Evolutionary conservation across 2,797 vertebrate species (phyloP).

Genomic region (Nannoperca obscura): DNA sequence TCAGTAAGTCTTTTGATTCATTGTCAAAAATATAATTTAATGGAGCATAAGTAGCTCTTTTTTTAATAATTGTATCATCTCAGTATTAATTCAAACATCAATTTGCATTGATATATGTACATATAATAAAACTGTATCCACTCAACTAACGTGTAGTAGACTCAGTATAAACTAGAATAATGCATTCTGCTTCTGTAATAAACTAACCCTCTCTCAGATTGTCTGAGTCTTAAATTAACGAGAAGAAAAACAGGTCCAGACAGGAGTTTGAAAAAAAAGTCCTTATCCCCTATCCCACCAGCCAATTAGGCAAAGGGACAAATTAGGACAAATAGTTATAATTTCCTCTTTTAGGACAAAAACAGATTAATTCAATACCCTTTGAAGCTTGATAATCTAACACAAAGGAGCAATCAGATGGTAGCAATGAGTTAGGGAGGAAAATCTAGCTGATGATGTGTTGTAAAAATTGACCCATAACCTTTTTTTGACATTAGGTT

Average conservation of each 20-base stretch:
- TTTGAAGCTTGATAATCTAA: constrained; percentile 42
- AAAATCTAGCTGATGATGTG: constrained; percentile 17
- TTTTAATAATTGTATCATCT: background rate
- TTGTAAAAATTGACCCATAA: constrained; percentile 27
- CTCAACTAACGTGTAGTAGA: background rate
- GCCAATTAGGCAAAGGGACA: constrained; percentile 51
- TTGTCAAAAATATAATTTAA: background rate
- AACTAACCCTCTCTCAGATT: background rate
- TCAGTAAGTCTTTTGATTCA: background rate
- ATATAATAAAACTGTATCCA: background rate
- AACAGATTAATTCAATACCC: constrained; percentile 49
- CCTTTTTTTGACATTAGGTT: background rate
- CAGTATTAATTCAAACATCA: background rate
- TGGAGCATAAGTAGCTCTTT: background rate
- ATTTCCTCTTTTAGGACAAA: constrained; percentile 51
- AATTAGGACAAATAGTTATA: constrained; percentile 55
- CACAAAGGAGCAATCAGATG: constrained; percentile 38
- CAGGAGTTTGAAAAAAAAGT: constrained; percentile 15
- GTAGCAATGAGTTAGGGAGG: constrained; percentile 12
- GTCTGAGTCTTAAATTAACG: constrained; percentile 23
- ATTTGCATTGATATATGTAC: background rate
- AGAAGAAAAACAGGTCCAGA: constrained; percentile 37
- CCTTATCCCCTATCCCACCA: constrained; percentile 1
- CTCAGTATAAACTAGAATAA: background rate
- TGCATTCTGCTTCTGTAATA: background rate